A percentile compares a stretch with the other conserved stretches of the same genome.
These are phyloP conservation scores for Montipora capitata DNA, from an alignment of 92 coral and sea anemone genomes.

Conservation along the genomic window DNA sequence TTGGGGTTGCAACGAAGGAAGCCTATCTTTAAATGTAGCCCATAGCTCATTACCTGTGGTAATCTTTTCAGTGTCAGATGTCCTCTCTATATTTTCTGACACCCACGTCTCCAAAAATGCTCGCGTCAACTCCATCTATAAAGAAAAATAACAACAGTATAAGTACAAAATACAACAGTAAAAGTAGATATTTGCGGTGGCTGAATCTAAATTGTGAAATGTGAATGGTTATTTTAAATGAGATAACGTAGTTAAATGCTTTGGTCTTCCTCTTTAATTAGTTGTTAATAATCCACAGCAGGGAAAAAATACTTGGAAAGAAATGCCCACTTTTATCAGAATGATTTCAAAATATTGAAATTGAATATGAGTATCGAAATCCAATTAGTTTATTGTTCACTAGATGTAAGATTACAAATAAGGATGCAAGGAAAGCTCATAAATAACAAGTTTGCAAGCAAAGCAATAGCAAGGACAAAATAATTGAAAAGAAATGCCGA, in stretches of 20 bases:
- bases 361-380: background rate
- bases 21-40: background rate
- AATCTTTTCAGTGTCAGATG: background rate
- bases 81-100: background rate
- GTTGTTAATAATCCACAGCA: background rate
- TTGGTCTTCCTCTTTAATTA: background rate
- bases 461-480: background rate
- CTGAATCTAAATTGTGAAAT: background rate
- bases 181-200: background rate
- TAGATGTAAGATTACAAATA: background rate
- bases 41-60: constrained; percentile 11
- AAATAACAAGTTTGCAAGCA: background rate
- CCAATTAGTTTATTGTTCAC: background rate
- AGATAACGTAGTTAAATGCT: background rate
- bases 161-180: background rate
- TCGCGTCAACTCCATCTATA: constrained; percentile 9
- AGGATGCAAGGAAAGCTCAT: background rate
- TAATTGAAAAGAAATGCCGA: background rate
- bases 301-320: background rate
- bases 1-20: background rate
- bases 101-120: constrained; percentile 11
- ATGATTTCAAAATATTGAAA: background rate
- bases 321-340: background rate
- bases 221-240: background rate
- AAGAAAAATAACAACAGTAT: background rate